Percentiles rank a stretch among this genome's conserved stretches.
Evolutionary conservation across 2,888 invertebrate genomes (phyloP).

Genomic region (Macrophya alboannulata): DNA sequence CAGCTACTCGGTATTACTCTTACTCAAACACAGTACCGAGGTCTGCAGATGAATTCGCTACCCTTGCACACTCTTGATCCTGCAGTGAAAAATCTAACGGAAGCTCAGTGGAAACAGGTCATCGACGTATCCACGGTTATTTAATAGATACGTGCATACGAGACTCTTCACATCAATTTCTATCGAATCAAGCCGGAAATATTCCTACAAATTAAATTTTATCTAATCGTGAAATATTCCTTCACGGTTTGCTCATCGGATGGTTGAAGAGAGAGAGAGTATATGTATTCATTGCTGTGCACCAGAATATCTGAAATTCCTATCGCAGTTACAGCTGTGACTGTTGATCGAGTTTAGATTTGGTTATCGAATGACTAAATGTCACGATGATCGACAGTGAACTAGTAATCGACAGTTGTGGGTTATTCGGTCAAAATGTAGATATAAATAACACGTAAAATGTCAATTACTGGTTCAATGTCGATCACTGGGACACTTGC

Average conservation of each 20-base stretch:
- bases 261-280: not conserved
- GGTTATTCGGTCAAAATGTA: not conserved
- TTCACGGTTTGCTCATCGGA: not conserved
- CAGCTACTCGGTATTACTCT: not conserved
- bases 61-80: not conserved
- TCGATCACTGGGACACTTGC: not conserved
- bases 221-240: not conserved
- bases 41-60: not conserved
- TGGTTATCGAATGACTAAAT: constrained; percentile 9
- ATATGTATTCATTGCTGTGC: not conserved
- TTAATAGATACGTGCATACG: not conserved
- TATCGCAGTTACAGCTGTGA: not conserved
- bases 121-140: not conserved
- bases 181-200: not conserved
- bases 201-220: not conserved
- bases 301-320: constrained; percentile 30
- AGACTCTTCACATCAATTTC: not conserved
- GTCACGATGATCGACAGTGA: not conserved
- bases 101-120: not conserved
- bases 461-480: not conserved
- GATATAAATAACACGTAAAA: constrained; percentile 9
- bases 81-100: not conserved
- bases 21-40: not conserved
- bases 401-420: not conserved
- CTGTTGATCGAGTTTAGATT: not conserved